Percentiles rank a stretch among this genome's conserved stretches.
Conservation (phyloP, 2,888 invertebrate genomes). For the Sepiola atlantica region DNA sequence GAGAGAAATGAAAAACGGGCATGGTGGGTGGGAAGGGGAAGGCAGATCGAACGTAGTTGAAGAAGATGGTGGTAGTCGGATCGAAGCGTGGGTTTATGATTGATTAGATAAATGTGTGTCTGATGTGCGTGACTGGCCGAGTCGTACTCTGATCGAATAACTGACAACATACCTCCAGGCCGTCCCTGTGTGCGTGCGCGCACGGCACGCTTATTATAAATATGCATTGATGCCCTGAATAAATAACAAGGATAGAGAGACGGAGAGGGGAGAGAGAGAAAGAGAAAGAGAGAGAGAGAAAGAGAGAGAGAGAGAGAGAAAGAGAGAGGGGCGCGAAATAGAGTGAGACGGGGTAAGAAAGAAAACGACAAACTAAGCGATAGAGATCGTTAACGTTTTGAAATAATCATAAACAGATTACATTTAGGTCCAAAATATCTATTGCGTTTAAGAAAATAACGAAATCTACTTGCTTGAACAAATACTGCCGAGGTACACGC, state of each 20-base stretch:
- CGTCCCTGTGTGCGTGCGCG: background rate
- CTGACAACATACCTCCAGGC: background rate
- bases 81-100: conserved; percentile 10
- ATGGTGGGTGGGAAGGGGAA: background rate
- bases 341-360: background rate
- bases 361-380: background rate
- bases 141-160: conserved; percentile 18
- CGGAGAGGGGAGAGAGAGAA: background rate
- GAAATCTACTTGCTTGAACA: no score
- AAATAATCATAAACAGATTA: no score
- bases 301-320: background rate
- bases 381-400: no score
- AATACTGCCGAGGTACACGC: background rate
- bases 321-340: background rate
- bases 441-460: no score
- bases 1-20: rapidly evolving
- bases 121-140: background rate
- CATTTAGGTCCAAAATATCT: no score
- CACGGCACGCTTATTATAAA: background rate
- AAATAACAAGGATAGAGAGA: background rate
- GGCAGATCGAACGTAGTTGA: background rate
- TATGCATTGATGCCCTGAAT: background rate
- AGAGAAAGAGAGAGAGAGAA: background rate
- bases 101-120: conserved; percentile 19
- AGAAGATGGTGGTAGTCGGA: background rate